Conservation (phyloP, 1,140 invertebrate genomes). For the Brachionus plicatilis region DNA sequence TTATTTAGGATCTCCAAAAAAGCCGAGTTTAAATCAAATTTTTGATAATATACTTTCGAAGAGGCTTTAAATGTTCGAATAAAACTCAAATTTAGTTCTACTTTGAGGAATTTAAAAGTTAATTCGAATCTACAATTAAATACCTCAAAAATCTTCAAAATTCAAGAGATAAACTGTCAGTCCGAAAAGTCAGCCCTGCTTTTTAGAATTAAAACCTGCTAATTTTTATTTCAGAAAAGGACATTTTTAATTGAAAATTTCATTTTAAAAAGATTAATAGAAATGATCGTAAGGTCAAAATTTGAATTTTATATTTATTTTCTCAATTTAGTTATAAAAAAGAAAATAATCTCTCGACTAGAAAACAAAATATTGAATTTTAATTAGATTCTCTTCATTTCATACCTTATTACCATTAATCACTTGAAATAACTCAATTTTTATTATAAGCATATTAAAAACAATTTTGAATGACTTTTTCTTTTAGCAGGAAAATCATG, state of each 20-base stretch:
- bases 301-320: slow-evolving; percentile 1
- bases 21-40: background rate
- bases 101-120: background rate
- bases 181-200: background rate
- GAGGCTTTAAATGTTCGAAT: too few relatives aligned
- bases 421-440: slow-evolving; percentile 3
- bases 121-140: background rate
- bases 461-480: background rate
- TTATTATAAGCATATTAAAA: slow-evolving; percentile 12
- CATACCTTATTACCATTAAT: slow-evolving; percentile 11
- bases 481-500: background rate
- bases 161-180: background rate
- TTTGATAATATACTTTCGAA: too few relatives aligned
- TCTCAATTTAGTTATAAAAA: slow-evolving; percentile 8
- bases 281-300: slow-evolving; percentile 3
- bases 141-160: background rate
- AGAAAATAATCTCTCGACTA: background rate
- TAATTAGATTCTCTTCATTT: slow-evolving; percentile 20
- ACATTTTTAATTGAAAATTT: background rate
- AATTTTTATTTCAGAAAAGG: background rate
- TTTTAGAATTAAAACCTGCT: background rate
- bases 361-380: slow-evolving; percentile 20
- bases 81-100: background rate
- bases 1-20: background rate
- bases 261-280: background rate